Percentiles rank a stretch among this genome's conserved stretches.
phyloP scores from a whole-genome alignment of 2,888 invertebrate genomes.

The Lasioglossum calceatum region DNA sequence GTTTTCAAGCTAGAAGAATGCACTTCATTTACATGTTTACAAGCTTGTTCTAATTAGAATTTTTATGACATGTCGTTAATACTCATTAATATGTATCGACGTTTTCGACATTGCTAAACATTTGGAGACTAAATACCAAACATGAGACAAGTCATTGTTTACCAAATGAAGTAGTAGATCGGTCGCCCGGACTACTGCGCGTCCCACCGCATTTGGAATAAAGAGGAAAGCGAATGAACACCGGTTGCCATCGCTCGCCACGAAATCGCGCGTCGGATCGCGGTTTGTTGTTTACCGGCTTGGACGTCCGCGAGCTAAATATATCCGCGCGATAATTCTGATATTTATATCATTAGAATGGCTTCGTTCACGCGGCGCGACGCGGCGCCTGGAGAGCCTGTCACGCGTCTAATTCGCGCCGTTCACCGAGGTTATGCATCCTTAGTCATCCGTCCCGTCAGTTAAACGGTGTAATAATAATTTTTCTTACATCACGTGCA shows the following conservation, averaged over 20 bases:
- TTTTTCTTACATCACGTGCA: background rate
- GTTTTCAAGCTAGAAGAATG: no score
- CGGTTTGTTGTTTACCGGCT: constrained; percentile 67
- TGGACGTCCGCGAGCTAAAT: constrained; percentile 65
- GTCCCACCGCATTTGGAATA: background rate
- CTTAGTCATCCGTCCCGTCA: background rate
- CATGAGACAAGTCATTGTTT: no score
- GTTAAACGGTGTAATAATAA: background rate
- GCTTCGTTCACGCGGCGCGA: constrained; percentile 33
- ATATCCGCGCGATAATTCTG: constrained; percentile 67
- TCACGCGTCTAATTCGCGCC: constrained; percentile 21
- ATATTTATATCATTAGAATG: constrained; percentile 65
- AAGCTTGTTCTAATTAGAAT: no score
- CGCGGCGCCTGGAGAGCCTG: constrained; percentile 24
- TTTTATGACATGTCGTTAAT: no score
- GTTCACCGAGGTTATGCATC: constrained; percentile 23
- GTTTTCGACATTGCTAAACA: no score
- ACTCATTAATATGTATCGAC: no score
- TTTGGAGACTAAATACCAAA: no score
- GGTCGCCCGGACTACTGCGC: background rate
- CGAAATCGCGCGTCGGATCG: constrained; percentile 53
- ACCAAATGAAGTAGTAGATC: no score
- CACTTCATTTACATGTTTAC: no score
- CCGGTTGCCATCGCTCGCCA: background rate
- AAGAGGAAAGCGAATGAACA: background rate